phyloP scores from a whole-genome alignment of 1,140 invertebrate species.

The Pollicipes pollicipes region DNA sequence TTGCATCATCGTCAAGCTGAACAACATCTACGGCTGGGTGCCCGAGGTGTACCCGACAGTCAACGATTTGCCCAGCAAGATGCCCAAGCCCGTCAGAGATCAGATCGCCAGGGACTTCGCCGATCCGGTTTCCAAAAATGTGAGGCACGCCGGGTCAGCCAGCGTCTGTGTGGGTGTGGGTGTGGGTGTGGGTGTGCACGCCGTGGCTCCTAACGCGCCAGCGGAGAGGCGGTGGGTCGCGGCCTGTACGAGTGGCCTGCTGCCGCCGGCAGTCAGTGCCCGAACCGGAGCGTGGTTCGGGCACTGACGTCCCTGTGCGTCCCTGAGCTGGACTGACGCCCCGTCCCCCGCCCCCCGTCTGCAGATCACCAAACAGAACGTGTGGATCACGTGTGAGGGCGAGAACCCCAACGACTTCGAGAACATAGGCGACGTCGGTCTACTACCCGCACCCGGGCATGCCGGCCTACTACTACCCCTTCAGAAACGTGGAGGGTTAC shows the following conservation, averaged over 20 bases:
- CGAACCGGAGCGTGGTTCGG: no score
- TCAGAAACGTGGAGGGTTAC: slow-evolving; percentile 53
- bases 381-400: slow-evolving; percentile 74
- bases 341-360: no score
- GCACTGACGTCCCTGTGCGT: no score
- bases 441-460: slow-evolving; percentile 55
- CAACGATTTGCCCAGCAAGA: slow-evolving; percentile 41
- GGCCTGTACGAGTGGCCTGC: no score
- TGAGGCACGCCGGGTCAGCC: background rate
- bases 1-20: slow-evolving; percentile 66
- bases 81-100: slow-evolving; percentile 53
- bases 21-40: slow-evolving; percentile 67
- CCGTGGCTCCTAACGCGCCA: no score
- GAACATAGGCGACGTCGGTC: slow-evolving; percentile 57
- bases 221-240: no score
- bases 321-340: no score
- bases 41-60: slow-evolving; percentile 40
- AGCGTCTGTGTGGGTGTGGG: no score
- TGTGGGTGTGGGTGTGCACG: no score
- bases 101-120: slow-evolving; percentile 35
- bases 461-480: slow-evolving; percentile 65
- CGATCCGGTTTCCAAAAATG: background rate
- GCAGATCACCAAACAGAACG: slow-evolving; percentile 41
- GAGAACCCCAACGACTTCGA: slow-evolving; percentile 77
- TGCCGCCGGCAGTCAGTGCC: no score